Base-by-base conservation (phyloP, 1,140 invertebrate genomes). In the Leptoteleia sp. region DNA sequence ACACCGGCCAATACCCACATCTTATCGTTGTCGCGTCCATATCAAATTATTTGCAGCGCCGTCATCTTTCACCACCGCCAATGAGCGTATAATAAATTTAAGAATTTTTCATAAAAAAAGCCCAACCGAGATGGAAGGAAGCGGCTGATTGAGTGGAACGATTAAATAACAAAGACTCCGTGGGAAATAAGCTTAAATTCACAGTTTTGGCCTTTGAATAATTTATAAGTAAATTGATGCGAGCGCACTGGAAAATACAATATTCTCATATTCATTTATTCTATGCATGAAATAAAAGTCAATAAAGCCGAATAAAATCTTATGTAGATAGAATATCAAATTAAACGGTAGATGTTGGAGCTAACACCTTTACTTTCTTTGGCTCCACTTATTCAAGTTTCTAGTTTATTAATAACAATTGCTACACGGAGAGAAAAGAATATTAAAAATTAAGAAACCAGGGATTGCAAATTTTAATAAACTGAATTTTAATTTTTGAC, bases 21-120 rank as follows among this genome's bases (percentile, higher is more conserved):
- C 37, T 57, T 57, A 43, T 43, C 22, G 37, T 15, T 37, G 52
- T 35, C 55, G 35, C 9, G 42, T 43, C 11, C 25, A 35, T 45
- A 45, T 59, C 38, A 47, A 45, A 59, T 59, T 45, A 59, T 59
- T 59, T 33, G 42, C 55, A 19, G 12, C 35, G 37, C n/a, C 52
- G 22, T 55, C 52, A 55, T 55, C 22, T 17, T 52, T 37, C 15
- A 19, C 15, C 15, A 15, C 22, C 15, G 37, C 37, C 38, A 43
- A 29, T 40, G 52, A 40, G 29, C 19, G 25, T 31, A n/a, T 12
- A 43, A 57, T 57, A 57, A 57, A 55, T 55, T 55, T 9, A 4
- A 4, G 6, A 22, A 0, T 29, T 29, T 27, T n/a, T 16, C 17
- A 16, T 25, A 6, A 6, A 25, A 29, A 8, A 29, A 29, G 6